phyloP scores from a whole-genome alignment of 2,797 vertebrate genomes.

The Fundulus diaphanus region DNA sequence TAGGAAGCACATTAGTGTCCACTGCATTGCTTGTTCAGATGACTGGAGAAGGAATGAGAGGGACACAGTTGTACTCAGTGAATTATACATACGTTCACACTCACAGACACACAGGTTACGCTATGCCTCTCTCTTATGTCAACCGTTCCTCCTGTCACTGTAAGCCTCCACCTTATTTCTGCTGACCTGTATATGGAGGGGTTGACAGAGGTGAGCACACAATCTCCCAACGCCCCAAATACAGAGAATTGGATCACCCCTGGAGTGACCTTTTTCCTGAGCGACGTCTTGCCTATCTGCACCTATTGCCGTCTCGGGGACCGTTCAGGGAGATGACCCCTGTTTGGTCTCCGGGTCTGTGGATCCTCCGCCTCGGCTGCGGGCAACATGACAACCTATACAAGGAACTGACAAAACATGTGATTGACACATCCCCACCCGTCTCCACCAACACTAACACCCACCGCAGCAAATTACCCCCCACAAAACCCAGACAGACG shows the following conservation, averaged over 20 bases:
- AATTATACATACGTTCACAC: slow-evolving; percentile 65
- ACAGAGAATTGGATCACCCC: slow-evolving; percentile 85
- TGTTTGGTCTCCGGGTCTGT: slow-evolving; percentile 49
- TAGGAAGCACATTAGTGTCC: slow-evolving; percentile 49
- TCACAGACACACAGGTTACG: slow-evolving; percentile 33
- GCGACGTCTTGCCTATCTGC: slow-evolving; percentile 71
- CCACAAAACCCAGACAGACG: slow-evolving; percentile 66
- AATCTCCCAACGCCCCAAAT: slow-evolving; percentile 79
- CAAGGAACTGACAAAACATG: slow-evolving; percentile 86
- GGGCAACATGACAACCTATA: slow-evolving; percentile 84
- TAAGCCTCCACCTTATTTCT: slow-evolving; percentile 75
- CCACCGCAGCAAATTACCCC: slow-evolving; percentile 62
- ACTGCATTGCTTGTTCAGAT: slow-evolving; percentile 43
- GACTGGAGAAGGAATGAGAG: slow-evolving; percentile 59
- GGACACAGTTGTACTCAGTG: slow-evolving; percentile 55
- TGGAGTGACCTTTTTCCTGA: slow-evolving; percentile 79
- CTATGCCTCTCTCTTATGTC: slow-evolving; percentile 31
- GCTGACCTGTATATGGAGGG: slow-evolving; percentile 77
- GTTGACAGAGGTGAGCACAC: slow-evolving; percentile 83
- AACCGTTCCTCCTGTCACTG: slow-evolving; percentile 48
- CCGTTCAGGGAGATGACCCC: slow-evolving; percentile 72
- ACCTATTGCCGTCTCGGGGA: slow-evolving; percentile 67
- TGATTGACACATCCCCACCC: slow-evolving; percentile 84
- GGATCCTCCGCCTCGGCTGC: slow-evolving; percentile 56
- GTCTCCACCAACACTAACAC: slow-evolving; percentile 50